Base-by-base conservation (phyloP, 2,888 invertebrate genomes). In the Melanargia galathea region DNA sequence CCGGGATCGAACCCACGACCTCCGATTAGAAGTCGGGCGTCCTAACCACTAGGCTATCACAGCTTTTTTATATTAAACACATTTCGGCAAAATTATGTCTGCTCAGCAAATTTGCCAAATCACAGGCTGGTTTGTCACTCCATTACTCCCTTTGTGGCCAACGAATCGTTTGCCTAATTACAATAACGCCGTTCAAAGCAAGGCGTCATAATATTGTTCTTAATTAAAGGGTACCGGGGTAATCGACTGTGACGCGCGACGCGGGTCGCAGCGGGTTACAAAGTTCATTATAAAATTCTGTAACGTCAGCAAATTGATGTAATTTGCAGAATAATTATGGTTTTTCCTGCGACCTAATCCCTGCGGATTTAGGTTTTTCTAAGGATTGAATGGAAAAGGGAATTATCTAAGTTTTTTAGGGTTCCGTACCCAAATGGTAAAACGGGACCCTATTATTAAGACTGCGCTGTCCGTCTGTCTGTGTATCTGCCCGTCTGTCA, bases 141-240 rank as follows among this genome's bases (percentile, higher is more conserved):
- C 87, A 90, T 90, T 89, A 89, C 83, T 76, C 82, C 87, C 80
- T 87, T 89, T 89, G 83, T 84, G 76, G 68, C 62, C 76, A 79
- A 80, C 81, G 83, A 85, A 83, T 85, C 82, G 84, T 74, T 78
- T 76, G 81, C 80, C 83, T 88, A 88, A 90, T 89, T 88, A 87
- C 85, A 82, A 81, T 74, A 75, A 76, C 80, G 77, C 78, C 76
- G 81, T 81, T 82, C 80, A 78, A 81, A 75, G 78, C 77, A 76
- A 78, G 77, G 81, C 79, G 81, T 81, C 79, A 82, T 86, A 81
- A 86, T 84, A 86, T 87, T 84, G 83, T 82, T 79, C 79, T 80
- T 83, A 86, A 89, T 87, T 87, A 87, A 83, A 86, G 81, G 83
- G 80, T 74, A n/a, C 77, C 77, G 70, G 80, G 80, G 79, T 87